A percentile compares a stretch with the other conserved stretches of the same genome.
These are phyloP conservation scores for Luidia sarsii DNA, from an alignment of 53 echinoderm and acorn worm genomes.

Conservation along the genomic window DNA sequence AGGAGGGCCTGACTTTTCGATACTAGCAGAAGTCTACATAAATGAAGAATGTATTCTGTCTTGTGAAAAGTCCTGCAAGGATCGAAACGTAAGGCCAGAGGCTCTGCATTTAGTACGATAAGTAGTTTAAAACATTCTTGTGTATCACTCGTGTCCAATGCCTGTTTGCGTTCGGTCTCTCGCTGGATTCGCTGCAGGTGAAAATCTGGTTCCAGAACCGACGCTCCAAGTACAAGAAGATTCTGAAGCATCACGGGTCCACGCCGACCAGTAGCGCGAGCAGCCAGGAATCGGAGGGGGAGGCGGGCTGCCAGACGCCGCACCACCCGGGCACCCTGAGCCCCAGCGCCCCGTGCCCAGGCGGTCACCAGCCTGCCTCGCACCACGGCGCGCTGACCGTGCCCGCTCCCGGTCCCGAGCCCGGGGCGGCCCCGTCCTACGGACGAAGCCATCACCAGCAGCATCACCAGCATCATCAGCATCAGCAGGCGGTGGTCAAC, in stretches of 20 bases:
- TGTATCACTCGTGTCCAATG: too few species aligned
- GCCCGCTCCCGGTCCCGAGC: neutral
- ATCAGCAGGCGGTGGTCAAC: neutral
- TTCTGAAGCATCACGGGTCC: conserved; percentile 72
- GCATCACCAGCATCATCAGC: neutral
- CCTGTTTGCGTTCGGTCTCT: too few species aligned
- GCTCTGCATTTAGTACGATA: too few species aligned
- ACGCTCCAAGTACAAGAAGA: conserved; percentile 94
- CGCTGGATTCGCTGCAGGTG: conserved; percentile 62
- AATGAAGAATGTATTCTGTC: too few species aligned
- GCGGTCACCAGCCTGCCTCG: neutral
- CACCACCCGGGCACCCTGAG: conserved; percentile 24
- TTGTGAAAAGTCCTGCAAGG: too few species aligned
- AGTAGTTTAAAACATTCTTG: too few species aligned
- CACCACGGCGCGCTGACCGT: neutral
- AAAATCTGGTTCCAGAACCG: conserved; percentile 99
- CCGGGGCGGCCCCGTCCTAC: neutral
- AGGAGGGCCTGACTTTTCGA: too few species aligned
- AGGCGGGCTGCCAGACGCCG: conserved; percentile 15
- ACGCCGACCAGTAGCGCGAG: conserved; percentile 45
- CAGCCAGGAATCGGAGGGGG: conserved; percentile 23
- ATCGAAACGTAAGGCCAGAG: too few species aligned
- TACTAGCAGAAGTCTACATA: too few species aligned
- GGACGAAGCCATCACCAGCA: neutral
- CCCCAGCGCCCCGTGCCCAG: neutral